Evolutionary conservation across 2,888 invertebrate genomes (phyloP).

Genomic region (Lithophane semibrunnea): DNA sequence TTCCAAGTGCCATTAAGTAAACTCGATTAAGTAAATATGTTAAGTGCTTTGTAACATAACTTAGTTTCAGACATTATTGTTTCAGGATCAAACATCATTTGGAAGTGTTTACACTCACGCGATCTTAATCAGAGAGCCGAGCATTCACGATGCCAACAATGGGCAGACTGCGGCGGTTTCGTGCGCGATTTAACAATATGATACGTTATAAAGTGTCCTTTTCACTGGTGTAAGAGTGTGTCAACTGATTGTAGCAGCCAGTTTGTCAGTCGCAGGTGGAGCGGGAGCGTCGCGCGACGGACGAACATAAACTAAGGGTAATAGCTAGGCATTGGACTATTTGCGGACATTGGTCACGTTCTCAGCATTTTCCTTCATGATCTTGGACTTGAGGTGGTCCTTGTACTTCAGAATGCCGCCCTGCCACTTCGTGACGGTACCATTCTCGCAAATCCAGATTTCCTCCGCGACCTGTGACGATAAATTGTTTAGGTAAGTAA

Average conservation of each 20-base stretch:
- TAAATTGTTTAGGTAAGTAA: neutral
- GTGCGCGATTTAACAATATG: slow-evolving; percentile 13
- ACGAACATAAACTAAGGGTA: slow-evolving; percentile 64
- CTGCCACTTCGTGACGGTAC: slow-evolving; percentile 98
- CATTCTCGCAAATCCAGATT: slow-evolving; percentile 99
- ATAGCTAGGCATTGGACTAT: slow-evolving; percentile 74
- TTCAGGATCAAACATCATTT: slow-evolving; percentile 8
- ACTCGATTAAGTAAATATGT: slow-evolving; percentile 42
- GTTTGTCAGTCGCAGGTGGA: slow-evolving; percentile 51
- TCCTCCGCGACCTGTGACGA: slow-evolving; percentile 97
- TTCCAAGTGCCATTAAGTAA: slow-evolving; percentile 35
- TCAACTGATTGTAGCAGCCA: slow-evolving; percentile 22
- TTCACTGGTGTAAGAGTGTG: slow-evolving; percentile 22
- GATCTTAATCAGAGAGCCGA: slow-evolving; percentile 25
- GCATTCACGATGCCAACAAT: neutral
- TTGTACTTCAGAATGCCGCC: slow-evolving; percentile 99
- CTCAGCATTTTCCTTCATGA: slow-evolving; percentile 93
- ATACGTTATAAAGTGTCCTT: slow-evolving; percentile 23
- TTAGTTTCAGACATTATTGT: slow-evolving; percentile 29
- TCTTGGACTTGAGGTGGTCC: slow-evolving; percentile 97
- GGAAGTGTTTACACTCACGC: neutral
- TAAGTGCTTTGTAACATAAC: slow-evolving; percentile 13
- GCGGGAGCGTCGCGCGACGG: slow-evolving; percentile 60
- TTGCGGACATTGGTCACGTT: slow-evolving; percentile 87
- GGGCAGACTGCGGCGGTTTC: neutral